phyloP scores from a whole-genome alignment of 2,888 invertebrate genomes.

The Drosophila helvetica region DNA sequence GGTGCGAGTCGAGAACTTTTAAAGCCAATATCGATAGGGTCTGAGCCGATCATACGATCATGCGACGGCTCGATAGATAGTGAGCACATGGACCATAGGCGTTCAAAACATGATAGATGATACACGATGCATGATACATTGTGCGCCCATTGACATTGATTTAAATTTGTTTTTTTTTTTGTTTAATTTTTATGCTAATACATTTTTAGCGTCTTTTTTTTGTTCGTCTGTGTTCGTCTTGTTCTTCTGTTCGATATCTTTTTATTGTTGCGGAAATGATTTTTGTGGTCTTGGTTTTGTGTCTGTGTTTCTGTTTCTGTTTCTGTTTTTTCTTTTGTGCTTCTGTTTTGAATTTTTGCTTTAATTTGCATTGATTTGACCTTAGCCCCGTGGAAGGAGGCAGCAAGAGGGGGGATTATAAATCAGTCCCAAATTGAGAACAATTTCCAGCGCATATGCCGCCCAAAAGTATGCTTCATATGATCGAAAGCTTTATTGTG shows the following conservation, averaged over 20 bases:
- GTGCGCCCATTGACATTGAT: no score
- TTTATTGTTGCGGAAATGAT: slow-evolving; percentile 71
- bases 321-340: not conserved
- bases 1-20: no score
- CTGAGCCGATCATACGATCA: no score
- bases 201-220: slow-evolving; percentile 26
- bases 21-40: no score
- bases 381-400: slow-evolving; percentile 20
- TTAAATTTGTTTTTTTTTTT: not conserved
- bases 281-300: slow-evolving; percentile 21
- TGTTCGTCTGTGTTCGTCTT: slow-evolving; percentile 12
- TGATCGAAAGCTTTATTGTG: not conserved
- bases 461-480: slow-evolving; percentile 20
- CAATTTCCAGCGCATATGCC: slow-evolving; percentile 7
- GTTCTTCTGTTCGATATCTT: slow-evolving; percentile 28
- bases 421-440: slow-evolving; percentile 40
- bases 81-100: no score
- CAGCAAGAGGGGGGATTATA: slow-evolving; percentile 4
- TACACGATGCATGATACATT: no score
- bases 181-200: slow-evolving; percentile 58
- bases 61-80: no score
- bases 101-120: no score
- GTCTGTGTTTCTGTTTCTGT: not conserved
- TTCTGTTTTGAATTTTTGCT: slow-evolving; percentile 4
- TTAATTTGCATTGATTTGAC: slow-evolving; percentile 37